These are phyloP conservation scores for Peucedramus taeniatus DNA, from an alignment of 2,113 vertebrate genomes.

Conservation along the genomic window DNA sequence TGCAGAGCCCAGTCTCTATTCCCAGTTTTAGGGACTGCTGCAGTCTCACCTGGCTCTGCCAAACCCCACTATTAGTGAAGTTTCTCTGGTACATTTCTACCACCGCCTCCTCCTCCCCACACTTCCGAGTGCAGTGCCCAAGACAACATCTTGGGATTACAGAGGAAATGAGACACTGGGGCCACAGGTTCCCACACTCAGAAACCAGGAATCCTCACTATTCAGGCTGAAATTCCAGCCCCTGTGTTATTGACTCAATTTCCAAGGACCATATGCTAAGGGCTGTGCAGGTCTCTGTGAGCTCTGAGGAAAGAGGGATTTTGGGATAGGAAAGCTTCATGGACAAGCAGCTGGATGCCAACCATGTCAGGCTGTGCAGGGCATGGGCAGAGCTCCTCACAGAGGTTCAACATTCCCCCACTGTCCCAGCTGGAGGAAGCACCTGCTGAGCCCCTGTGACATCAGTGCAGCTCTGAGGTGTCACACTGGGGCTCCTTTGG, in stretches of 20 bases:
- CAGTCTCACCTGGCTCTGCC: not conserved
- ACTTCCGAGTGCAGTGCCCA: not conserved
- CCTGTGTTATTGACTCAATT: accelerated
- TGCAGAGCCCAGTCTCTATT: not conserved
- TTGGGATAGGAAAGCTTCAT: not conserved
- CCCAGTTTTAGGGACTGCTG: not conserved
- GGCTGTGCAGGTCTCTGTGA: not conserved
- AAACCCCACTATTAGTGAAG: not conserved
- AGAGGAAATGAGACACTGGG: not conserved
- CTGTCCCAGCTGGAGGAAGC: accelerated
- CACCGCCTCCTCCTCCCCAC: not conserved
- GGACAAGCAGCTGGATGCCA: not conserved
- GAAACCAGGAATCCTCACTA: accelerated
- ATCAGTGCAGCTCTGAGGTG: not conserved
- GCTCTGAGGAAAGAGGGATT: not conserved
- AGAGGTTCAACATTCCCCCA: not conserved
- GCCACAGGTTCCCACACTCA: not conserved
- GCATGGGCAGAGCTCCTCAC: not conserved
- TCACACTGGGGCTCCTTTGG: not conserved
- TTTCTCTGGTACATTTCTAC: not conserved
- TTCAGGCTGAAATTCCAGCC: not conserved
- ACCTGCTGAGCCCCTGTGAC: not conserved
- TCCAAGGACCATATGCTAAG: accelerated
- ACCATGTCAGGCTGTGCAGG: accelerated
- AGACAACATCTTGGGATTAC: not conserved